A percentile compares a stretch with the other conserved stretches of the same genome.
Evolutionary conservation across 2,797 vertebrate species (phyloP).

Genomic region (Muscicapa striata): DNA sequence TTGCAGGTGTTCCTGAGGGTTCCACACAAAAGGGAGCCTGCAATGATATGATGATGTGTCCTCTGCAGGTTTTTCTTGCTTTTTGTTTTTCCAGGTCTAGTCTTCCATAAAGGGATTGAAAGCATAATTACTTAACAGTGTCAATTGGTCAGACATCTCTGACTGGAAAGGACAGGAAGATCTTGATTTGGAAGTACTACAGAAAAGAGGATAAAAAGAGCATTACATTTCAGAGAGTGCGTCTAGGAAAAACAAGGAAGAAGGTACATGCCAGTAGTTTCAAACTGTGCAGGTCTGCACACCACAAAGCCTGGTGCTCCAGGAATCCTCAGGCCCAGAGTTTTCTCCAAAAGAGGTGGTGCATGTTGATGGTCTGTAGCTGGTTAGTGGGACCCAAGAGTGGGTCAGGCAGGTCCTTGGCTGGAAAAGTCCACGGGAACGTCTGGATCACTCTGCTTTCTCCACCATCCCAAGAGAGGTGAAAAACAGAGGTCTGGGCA

Average conservation of each 20-base stretch:
- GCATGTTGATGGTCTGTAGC: neutral
- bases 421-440: neutral
- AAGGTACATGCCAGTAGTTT: neutral
- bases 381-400: neutral
- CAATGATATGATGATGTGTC: neutral
- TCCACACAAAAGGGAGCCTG: neutral
- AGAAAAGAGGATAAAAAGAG: neutral
- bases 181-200: neutral
- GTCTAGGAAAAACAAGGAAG: neutral
- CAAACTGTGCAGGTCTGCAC: neutral
- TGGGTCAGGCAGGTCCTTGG: neutral
- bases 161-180: neutral
- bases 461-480: neutral
- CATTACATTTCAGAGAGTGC: neutral
- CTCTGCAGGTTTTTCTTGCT: neutral
- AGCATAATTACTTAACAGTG: neutral
- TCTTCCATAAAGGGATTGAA: neutral
- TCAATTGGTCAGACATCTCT: neutral
- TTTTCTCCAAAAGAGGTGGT: neutral
- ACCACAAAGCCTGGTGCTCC: neutral
- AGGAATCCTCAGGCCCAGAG: neutral
- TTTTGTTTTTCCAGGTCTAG: neutral
- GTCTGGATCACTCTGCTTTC: accelerated
- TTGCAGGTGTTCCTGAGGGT: neutral
- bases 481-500: neutral